phyloP scores from a whole-genome alignment of 2,113 vertebrate species.

The Salvator merianae region DNA sequence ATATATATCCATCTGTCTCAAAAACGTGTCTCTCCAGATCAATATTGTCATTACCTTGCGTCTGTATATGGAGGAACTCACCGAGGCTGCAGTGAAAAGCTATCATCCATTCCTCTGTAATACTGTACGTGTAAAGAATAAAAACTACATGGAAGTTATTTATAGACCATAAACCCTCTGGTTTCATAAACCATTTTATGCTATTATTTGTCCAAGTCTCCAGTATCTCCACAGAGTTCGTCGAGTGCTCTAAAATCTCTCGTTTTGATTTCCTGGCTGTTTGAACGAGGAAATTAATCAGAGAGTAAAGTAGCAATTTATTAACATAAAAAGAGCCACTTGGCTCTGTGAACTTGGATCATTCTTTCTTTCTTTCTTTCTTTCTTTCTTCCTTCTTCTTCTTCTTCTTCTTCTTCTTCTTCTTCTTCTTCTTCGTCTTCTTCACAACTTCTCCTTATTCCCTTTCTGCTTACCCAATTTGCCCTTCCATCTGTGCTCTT shows the following conservation, averaged over 20 bases:
- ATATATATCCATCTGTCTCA: constrained; percentile 69
- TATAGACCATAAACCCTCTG: constrained; percentile 74
- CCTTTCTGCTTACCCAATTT: constrained; percentile 45
- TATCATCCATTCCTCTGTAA: constrained; percentile 76
- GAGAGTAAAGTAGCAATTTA: constrained; percentile 68
- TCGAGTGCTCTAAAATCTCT: constrained; percentile 54
- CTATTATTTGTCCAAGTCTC: constrained; percentile 70
- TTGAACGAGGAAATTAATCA: constrained; percentile 73
- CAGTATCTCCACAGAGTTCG: constrained; percentile 64
- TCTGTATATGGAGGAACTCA: constrained; percentile 70
- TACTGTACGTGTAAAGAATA: constrained; percentile 76
- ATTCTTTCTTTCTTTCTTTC: constrained; percentile 31
- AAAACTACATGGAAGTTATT: constrained; percentile 75
- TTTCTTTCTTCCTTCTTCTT: constrained; percentile 31
- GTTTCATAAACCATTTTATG: constrained; percentile 75
- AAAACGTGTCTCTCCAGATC: constrained; percentile 73
- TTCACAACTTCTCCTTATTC: background rate
- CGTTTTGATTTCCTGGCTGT: constrained; percentile 64
- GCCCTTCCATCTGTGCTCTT: constrained; percentile 44
- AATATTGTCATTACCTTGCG: constrained; percentile 76
- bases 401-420: no score
- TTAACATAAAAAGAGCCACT: constrained; percentile 66
- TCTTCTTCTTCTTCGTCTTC: no score
- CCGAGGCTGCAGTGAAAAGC: constrained; percentile 75
- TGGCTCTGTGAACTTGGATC: constrained; percentile 54